A percentile compares a stretch with the other conserved stretches of the same genome.
Conservation (phyloP, 2,113 vertebrate genomes). For the Rhizomys pruinosus region DNA sequence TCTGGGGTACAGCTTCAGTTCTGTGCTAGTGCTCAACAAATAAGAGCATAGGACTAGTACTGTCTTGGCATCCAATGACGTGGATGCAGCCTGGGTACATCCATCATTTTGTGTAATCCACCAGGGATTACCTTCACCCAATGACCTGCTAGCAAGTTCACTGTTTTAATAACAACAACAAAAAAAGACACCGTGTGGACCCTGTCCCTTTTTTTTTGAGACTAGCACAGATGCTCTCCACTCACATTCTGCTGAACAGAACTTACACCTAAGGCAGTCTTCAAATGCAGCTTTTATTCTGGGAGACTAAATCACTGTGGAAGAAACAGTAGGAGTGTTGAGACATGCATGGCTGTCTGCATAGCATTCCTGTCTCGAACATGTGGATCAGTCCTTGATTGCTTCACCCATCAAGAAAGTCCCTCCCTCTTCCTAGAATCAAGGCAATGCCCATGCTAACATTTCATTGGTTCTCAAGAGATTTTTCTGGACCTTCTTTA, state of each 20-base stretch:
- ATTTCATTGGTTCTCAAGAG: not conserved
- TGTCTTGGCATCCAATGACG: not conserved
- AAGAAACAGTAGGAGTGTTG: not conserved
- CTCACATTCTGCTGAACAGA: not conserved
- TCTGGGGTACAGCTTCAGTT: not conserved
- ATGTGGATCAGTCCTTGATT: not conserved
- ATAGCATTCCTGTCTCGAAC: not conserved
- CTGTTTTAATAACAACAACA: not conserved
- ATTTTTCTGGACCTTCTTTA: not conserved
- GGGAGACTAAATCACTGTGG: not conserved
- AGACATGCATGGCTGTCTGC: not conserved
- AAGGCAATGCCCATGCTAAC: not conserved
- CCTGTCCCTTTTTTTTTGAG: not conserved
- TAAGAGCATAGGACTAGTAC: not conserved
- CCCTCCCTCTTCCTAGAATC: not conserved
- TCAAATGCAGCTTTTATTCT: not conserved
- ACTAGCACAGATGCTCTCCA: not conserved
- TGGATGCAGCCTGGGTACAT: not conserved
- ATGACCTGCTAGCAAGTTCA: not conserved
- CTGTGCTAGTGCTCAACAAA: not conserved
- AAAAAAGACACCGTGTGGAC: not conserved
- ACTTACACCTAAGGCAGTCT: not conserved
- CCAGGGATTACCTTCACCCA: not conserved
- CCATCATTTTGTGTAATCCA: not conserved
- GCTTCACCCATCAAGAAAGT: not conserved